Conservation (phyloP, 2,113 vertebrate species). For the Atrichornis clamosus region DNA sequence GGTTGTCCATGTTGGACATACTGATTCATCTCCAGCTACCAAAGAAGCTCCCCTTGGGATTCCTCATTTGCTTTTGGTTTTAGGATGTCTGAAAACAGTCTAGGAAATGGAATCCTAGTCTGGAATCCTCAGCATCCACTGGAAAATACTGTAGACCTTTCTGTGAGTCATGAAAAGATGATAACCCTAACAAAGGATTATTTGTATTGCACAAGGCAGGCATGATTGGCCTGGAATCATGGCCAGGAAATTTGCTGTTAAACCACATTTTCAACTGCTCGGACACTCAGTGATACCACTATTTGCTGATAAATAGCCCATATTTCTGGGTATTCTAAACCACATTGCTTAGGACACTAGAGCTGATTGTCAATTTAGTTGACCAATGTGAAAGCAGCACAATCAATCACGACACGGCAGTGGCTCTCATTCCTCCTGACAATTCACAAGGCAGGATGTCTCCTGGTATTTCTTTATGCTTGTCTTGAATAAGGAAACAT, state of each 20-base stretch:
- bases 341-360: background rate
- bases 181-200: background rate
- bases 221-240: background rate
- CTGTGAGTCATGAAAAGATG: background rate
- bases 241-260: background rate
- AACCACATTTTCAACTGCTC: background rate
- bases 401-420: background rate
- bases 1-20: background rate
- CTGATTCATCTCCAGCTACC: background rate
- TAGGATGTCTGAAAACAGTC: background rate
- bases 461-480: background rate
- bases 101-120: background rate
- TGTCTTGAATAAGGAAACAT: background rate
- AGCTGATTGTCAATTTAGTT: background rate
- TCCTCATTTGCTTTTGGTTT: background rate
- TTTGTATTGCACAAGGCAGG: background rate
- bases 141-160: background rate
- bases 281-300: accelerated
- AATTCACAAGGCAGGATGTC: background rate
- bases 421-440: background rate
- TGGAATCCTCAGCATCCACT: accelerated
- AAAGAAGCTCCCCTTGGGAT: background rate
- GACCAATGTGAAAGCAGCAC: background rate
- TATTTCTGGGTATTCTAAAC: background rate
- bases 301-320: background rate